Base-by-base conservation (phyloP, 2,113 vertebrate species). In the Barnardius zonarius region DNA sequence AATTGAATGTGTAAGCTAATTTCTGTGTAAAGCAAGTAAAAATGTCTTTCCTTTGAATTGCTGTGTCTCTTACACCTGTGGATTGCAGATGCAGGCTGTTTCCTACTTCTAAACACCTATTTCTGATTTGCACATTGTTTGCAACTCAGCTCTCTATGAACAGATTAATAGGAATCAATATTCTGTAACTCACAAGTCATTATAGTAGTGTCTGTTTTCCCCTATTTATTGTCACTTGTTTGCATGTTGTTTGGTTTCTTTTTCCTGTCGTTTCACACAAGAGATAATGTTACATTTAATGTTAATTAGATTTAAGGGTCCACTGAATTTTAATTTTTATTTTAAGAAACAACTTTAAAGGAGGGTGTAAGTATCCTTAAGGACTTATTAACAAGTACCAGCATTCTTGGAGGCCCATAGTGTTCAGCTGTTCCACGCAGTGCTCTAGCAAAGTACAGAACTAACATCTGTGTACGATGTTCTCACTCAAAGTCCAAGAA, bases 171-270 rank as follows among this genome's bases (percentile, higher is more conserved):
- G 85, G 95, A 97, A 96, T 78, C 90, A 55, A 91, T 87, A 86
- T 48, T 77, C 73, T 93, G 88, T 96, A 91, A 88, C 88, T 96
- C 83, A 78, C 54, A 92, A 95, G 57, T 94, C 70, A 67, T 86
- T 75, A 62, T 51, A 91, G 31, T 57, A 62, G 84, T 10, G 11
- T 90, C 77, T 10, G 24, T 52, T 64, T 78, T 78, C 28, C 90
- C 85, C 83, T 97, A 95, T 97, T 96, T 97, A 95, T 95, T 97
- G 70, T 95, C 88, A 63, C 43, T 92, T 85, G 86, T 86, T 68
- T 96, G 92, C 69, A 83, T 96, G 94, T 87, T 17, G 55, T 59
- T 59, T 59, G 22, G 57, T 59, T 66, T 80, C 94, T 92, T 87
- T 57, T 78, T 82, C 46, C 12, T 83, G 57, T 79, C 88, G 72